Conservation (phyloP, 2,888 invertebrate genomes). For the Alviniconcha strummeri region DNA sequence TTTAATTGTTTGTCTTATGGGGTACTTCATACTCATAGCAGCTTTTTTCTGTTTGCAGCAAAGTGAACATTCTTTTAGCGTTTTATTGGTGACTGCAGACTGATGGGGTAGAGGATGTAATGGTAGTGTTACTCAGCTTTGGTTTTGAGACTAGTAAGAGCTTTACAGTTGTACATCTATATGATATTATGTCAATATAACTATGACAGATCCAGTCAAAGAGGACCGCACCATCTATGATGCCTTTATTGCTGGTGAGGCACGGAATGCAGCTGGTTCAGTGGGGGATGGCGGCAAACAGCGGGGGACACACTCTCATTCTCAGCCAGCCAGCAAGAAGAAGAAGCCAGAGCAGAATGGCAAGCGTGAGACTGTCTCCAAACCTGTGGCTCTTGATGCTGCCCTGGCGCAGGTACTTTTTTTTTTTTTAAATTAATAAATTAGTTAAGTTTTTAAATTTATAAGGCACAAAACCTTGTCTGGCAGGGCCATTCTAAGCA, state of each 20-base stretch:
- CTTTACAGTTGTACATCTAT: too few relatives aligned
- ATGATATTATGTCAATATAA: too few relatives aligned
- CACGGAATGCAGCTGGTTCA: constrained; percentile 16
- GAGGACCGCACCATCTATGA: constrained; percentile 70
- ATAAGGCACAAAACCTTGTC: not conserved
- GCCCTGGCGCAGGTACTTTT: constrained; percentile 51
- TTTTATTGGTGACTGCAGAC: too few relatives aligned
- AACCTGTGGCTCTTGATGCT: constrained; percentile 48
- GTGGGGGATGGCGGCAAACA: constrained; percentile 28
- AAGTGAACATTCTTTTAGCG: too few relatives aligned
- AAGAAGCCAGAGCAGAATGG: constrained; percentile 53
- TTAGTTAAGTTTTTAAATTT: not conserved
- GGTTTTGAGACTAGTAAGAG: too few relatives aligned
- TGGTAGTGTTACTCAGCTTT: too few relatives aligned
- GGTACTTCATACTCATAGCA: too few relatives aligned
- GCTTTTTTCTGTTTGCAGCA: too few relatives aligned
- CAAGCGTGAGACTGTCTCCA: constrained; percentile 45
- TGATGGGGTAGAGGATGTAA: too few relatives aligned
- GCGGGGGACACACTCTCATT: constrained; percentile 11
- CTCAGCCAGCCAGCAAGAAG: constrained; percentile 37
- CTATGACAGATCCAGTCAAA: constrained; percentile 63
- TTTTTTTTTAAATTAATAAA: not conserved
- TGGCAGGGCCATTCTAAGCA: too few relatives aligned
- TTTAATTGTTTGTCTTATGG: too few relatives aligned
- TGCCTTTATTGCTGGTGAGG: constrained; percentile 64